Evolutionary conservation across 1,140 invertebrate genomes (phyloP).

Genomic region (Drosophila seguyi): DNA sequence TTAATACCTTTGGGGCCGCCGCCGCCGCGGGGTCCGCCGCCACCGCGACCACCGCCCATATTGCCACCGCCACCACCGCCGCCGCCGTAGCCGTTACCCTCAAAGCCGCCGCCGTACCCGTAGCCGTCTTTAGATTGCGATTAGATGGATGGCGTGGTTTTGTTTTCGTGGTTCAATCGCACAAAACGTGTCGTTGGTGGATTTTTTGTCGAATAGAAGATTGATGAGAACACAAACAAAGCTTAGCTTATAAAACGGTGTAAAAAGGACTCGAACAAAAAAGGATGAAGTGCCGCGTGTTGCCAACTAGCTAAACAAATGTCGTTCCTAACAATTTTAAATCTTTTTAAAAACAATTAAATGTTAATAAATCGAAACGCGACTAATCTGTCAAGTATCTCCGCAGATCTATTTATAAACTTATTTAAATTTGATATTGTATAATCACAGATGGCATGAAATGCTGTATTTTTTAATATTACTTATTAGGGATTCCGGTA

Average conservation of each 20-base stretch:
- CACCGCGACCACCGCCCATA: conserved; percentile 65
- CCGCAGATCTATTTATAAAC: neutral
- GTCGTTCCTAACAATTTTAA: neutral
- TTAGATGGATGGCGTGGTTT: conserved; percentile 12
- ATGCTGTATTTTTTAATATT: neutral
- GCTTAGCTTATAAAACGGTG: conserved; percentile 61
- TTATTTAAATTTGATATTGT: neutral
- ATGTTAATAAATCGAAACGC: neutral
- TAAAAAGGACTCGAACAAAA: conserved; percentile 27
- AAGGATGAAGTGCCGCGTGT: conserved; percentile 11
- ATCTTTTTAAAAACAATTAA: neutral
- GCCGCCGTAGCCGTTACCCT: conserved; percentile 79
- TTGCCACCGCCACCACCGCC: conserved; percentile 74
- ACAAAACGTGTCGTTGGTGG: conserved; percentile 32
- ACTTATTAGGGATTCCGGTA: neutral
- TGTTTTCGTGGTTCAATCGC: conserved; percentile 47
- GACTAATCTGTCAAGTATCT: neutral
- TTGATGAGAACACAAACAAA: conserved; percentile 69
- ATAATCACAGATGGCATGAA: neutral
- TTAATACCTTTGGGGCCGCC: conserved; percentile 84
- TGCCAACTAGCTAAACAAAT: conserved; percentile 23
- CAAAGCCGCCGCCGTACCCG: conserved; percentile 83
- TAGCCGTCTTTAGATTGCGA: conserved; percentile 67
- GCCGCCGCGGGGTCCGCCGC: conserved; percentile 75
- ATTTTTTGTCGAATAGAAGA: conserved; percentile 45